Evolutionary conservation across 2,113 vertebrate genomes (phyloP).

Genomic region (Fregetta grallaria): DNA sequence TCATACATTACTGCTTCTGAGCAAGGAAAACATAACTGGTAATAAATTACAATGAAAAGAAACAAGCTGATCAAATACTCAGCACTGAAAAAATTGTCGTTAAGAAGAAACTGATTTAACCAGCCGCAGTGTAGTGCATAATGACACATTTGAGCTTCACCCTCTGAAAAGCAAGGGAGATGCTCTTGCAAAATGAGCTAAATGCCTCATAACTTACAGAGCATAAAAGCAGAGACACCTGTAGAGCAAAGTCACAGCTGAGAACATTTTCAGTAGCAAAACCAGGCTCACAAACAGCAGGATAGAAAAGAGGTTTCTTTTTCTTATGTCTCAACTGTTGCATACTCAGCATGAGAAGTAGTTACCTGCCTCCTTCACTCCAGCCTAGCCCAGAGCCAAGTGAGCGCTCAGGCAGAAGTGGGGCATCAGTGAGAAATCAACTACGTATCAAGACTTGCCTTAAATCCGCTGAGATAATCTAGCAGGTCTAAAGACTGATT

Average conservation of each 20-base stretch:
- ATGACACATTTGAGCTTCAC: neutral
- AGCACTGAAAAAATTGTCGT: neutral
- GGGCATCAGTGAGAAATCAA: neutral
- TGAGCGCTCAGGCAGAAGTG: neutral
- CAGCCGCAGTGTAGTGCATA: neutral
- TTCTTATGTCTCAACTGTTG: neutral
- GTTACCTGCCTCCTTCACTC: neutral
- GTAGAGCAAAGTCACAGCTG: neutral
- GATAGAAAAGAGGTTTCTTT: neutral
- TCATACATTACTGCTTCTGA: neutral
- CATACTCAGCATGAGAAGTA: neutral
- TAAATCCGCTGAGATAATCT: neutral
- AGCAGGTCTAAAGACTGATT: neutral
- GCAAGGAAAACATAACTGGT: neutral
- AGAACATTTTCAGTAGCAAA: neutral
- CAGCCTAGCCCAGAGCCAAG: neutral
- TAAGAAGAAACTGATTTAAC: neutral
- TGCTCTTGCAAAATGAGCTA: neutral
- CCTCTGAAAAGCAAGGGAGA: neutral
- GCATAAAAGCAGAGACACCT: neutral
- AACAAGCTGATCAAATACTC: constrained; percentile 6
- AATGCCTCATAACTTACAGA: neutral
- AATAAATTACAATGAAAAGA: neutral
- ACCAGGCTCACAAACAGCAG: neutral
- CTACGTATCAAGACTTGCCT: neutral